Evolutionary conservation across 92 coral and sea anemone genomes (phyloP), one percentile per base, ranked within the genome.

Genomic region (Scolanthus callimorphus): DNA sequence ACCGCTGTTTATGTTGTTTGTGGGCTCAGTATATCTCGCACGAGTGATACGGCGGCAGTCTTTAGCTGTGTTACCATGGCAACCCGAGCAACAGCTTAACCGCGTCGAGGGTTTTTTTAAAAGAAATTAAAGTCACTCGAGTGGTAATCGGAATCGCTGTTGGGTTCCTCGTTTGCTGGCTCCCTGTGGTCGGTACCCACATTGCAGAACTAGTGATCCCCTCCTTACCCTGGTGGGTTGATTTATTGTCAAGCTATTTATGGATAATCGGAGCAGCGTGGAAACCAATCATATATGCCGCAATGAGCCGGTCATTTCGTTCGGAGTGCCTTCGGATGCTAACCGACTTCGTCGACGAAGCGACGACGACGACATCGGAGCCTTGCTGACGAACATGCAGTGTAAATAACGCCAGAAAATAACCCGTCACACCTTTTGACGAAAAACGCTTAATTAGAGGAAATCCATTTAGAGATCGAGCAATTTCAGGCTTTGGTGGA

Each of bases 281-380:
- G 1, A 85, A 85, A 28, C 97, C 97, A 0, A 20, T 90, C 11
- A 72, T 90, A 20, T 90, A 90, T 54, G 91, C 88, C 19, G 81
- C 82, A 45, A 62, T 89, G 71, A 81, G 77, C 55, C 57, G 66
- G 22, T 53, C 89, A 4, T 86, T 86, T 31, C 65, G 95, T 30
- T 38, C 45, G 27, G 90, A 72, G 66, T 70, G 78, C 20, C 15
- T 53, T 29, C 60, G 29, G 43, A 34, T 56, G 30, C 43, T 55
- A 38, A 25, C 39, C 23, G 34, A 6, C 41, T 15, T 6, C 15
- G 41, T 34, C 43, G 52, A 9, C 20, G 49, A 11, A 57, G 4
- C 51, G 28, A 41, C 31, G 50, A 47, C 45, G 24, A 38, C 34
- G 31, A 20, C 44, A 39, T 11, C 51, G 25, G 2, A 39, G 51